These are phyloP conservation scores for Harlomillsia oculata DNA, from an alignment of 1,140 invertebrate genomes.

Conservation along the genomic window DNA sequence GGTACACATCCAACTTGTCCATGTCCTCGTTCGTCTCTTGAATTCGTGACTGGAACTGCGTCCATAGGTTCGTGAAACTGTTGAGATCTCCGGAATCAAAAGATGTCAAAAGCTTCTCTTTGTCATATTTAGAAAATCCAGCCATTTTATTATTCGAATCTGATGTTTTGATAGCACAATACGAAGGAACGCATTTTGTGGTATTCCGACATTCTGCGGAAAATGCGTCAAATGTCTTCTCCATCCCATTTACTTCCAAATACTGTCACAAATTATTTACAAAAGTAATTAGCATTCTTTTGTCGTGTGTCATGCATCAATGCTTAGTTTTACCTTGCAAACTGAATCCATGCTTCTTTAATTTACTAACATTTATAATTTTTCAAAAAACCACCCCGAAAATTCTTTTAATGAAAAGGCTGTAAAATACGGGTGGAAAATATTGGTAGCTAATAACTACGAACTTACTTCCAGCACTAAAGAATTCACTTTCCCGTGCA, in stretches of 20 bases:
- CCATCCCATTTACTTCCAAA: conserved; percentile 31
- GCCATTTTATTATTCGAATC: conserved; percentile 15
- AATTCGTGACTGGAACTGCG: conserved; percentile 27
- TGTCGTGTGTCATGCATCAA: no score
- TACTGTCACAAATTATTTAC: conserved; percentile 23
- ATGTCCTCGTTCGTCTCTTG: conserved; percentile 30
- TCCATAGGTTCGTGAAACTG: no score
- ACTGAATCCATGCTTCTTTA: no score
- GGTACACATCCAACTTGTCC: conserved; percentile 34
- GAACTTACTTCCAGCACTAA: no score
- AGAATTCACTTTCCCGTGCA: no score
- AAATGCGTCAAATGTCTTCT: conserved; percentile 23
- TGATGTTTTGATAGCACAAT: background rate
- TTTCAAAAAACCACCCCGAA: no score
- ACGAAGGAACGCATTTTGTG: conserved; percentile 18
- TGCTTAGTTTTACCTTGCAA: no score
- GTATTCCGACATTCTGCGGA: conserved; percentile 21
- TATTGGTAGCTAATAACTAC: no score
- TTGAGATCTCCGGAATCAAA: conserved; percentile 34
- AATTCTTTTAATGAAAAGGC: no score
- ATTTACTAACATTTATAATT: no score
- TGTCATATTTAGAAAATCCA: conserved; percentile 26
- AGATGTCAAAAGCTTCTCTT: conserved; percentile 22
- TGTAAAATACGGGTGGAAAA: no score
- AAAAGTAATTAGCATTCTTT: no score